phyloP scores from a whole-genome alignment of 2,113 vertebrate species.

The Brienomyrus brachyistius region DNA sequence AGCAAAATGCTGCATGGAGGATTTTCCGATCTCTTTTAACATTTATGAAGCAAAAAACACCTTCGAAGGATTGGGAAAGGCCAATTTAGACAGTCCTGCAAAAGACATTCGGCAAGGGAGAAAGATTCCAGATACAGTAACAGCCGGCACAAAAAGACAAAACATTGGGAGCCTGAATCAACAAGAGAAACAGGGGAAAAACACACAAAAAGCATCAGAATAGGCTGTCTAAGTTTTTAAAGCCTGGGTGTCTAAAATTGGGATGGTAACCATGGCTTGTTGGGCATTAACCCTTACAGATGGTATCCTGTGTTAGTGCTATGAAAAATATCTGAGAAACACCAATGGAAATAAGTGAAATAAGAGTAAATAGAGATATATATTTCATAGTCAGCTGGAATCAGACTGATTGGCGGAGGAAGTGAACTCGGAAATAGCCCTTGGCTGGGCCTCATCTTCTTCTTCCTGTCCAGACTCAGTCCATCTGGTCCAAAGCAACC shows the following conservation, averaged over 20 bases:
- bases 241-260: not conserved
- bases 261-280: not conserved
- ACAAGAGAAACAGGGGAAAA: not conserved
- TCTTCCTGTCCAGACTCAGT: conserved; percentile 37
- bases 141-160: not conserved
- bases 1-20: not conserved
- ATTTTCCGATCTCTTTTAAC: not conserved
- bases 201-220: not conserved
- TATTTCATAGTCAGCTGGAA: conserved; percentile 24
- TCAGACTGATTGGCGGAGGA: conserved; percentile 45
- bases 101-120: not conserved
- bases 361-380: not conserved
- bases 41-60: not conserved
- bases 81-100: not conserved
- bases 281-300: not conserved
- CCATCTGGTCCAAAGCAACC: conserved; percentile 42
- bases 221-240: not conserved
- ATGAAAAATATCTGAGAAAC: not conserved
- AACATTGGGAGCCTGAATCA: not conserved
- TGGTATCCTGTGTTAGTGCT: not conserved
- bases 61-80: not conserved
- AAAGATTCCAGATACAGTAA: not conserved
- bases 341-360: not conserved
- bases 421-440: conserved; percentile 51
- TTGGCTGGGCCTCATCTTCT: conserved; percentile 41